Base-by-base conservation (phyloP, 2,888 invertebrate genomes). In the Icerya purchasi region DNA sequence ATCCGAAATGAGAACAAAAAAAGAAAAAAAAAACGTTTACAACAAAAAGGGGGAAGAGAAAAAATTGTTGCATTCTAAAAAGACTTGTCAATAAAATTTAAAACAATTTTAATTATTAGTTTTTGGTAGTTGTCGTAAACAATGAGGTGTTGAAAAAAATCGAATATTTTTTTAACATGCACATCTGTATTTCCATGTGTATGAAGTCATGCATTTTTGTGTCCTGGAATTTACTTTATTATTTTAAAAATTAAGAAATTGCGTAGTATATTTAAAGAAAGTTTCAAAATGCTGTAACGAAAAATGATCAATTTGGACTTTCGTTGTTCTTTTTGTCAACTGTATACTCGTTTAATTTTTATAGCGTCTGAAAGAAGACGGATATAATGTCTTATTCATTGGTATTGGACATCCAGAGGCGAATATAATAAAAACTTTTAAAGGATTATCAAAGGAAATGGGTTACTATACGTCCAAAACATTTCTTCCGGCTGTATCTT, bases 391-490 rank as follows among this genome's bases (percentile, higher is more conserved):
- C 0, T 79, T 94, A 1, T 98, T 87, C 68, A 70, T 90, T 3
- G 88, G 87, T 8, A 83, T 88, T 67, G 94, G 96, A 53, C 75
- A 96, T 51, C 96, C 97, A 0, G 83, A 94, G 69, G 83, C 97
- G 0, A 96, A 90, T 67, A 74, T 76, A 20, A 79, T 84, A 59
- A 79, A 84, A 0, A 81, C 90, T 22, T 92, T 93, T 70, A 74
- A 80, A 65, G 79, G 79, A 0, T 74, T 97, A 0, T 82, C 79
- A 0, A 73, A 78, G 59, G 78, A 82, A 8, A 82, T 84, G 78
- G 97, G 97, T 0, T 97, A 94, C 72, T 96, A 79, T 69, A 94
- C 96, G 0, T 96, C 96, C 54, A 98, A 98, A 72, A 81, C 81
- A 64, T 97, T 96, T 69, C 72, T 98, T 58, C 96, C 96, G 0